Conservation (phyloP, 2,797 vertebrate species). For the Melanotaenia parkinsoni region DNA sequence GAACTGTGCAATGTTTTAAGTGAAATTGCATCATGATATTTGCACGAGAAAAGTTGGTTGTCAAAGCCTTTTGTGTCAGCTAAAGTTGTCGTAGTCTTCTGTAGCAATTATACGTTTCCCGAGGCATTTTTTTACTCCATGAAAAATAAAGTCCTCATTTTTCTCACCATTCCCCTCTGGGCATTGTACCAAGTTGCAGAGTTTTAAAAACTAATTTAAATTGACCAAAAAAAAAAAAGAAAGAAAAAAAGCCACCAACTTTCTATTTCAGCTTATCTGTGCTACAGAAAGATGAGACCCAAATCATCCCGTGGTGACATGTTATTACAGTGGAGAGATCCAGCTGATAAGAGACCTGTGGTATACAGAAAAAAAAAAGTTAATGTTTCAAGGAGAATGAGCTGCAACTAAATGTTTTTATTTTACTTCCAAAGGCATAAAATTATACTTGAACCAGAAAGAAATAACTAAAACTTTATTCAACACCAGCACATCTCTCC, state of each 20-base stretch:
- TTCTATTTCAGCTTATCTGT: neutral
- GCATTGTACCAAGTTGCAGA: neutral
- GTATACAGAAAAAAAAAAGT: neutral
- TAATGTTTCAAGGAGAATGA: neutral
- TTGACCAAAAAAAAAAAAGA: neutral
- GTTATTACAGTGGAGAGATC: constrained; percentile 8
- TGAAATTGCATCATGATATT: neutral
- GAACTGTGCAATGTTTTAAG: neutral
- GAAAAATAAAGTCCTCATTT: neutral
- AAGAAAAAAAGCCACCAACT: neutral
- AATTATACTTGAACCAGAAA: constrained; percentile 14
- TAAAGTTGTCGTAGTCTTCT: neutral
- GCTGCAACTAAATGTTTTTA: neutral
- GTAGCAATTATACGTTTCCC: neutral
- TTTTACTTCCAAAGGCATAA: neutral
- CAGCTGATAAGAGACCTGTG: constrained; percentile 10
- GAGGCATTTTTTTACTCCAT: constrained; percentile 2
- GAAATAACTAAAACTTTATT: neutral
- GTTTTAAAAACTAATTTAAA: constrained; percentile 24
- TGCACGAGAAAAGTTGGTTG: neutral
- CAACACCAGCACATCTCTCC: neutral
- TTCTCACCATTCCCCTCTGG: neutral
- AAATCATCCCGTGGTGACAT: constrained; percentile 16
- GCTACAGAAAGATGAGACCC: constrained; percentile 6
- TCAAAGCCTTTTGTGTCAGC: neutral